phyloP scores from a whole-genome alignment of 2,797 vertebrate genomes.

The Gadopsis marmoratus region DNA sequence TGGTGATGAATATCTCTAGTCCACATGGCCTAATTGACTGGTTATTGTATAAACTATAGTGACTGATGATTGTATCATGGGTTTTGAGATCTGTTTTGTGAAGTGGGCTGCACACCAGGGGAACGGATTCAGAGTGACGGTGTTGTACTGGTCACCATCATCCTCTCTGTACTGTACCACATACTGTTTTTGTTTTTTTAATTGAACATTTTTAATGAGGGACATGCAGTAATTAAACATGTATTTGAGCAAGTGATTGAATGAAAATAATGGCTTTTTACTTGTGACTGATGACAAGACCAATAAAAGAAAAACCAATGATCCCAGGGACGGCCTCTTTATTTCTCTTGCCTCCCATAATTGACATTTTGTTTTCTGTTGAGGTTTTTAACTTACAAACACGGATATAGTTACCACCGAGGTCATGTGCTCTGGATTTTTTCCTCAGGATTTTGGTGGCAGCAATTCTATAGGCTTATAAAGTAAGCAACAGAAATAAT shows the following conservation, averaged over 20 bases:
- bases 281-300: neutral
- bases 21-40: neutral
- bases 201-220: neutral
- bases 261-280: neutral
- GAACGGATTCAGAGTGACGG: neutral
- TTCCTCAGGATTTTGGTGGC: no score
- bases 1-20: neutral
- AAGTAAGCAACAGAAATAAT: no score
- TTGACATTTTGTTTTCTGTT: neutral
- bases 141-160: neutral
- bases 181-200: neutral
- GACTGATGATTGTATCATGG: conserved; percentile 3
- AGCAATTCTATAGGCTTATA: no score
- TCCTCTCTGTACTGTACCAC: neutral
- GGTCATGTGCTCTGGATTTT: no score
- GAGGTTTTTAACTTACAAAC: neutral
- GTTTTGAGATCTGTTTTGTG: neutral
- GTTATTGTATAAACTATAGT: neutral
- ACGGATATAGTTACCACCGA: neutral
- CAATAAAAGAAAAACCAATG: conserved; percentile 1
- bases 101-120: neutral
- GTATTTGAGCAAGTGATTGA: neutral
- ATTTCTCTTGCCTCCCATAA: neutral
- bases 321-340: neutral
- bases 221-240: neutral